A percentile compares a stretch with the other conserved stretches of the same genome.
Evolutionary conservation across 2,888 invertebrate genomes (phyloP).

Genomic region (Noctua janthe): DNA sequence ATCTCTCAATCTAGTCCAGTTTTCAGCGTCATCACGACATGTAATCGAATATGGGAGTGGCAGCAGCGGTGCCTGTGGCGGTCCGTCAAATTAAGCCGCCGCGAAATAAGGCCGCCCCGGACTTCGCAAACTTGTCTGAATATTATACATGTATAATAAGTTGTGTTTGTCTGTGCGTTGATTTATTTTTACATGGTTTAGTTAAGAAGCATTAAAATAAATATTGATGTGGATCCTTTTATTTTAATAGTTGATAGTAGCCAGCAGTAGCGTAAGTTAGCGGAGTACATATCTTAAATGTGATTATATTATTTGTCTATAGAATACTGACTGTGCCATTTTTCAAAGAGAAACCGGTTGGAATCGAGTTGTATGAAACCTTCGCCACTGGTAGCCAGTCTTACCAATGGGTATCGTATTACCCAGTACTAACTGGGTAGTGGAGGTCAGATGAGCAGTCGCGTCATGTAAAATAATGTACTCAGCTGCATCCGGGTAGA

Average conservation of each 20-base stretch:
- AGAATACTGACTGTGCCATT: too few species aligned
- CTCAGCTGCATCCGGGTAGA: too few species aligned
- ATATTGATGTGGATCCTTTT: neutral
- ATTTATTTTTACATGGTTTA: neutral
- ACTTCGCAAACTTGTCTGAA: slow-evolving; percentile 29
- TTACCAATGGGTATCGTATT: too few species aligned
- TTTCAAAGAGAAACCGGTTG: too few species aligned
- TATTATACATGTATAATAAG: slow-evolving; percentile 9
- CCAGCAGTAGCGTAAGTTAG: too few species aligned
- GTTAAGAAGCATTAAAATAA: neutral
- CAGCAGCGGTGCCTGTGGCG: slow-evolving; percentile 57
- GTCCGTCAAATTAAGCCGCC: slow-evolving; percentile 79
- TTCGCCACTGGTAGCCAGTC: too few species aligned
- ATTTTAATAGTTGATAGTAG: neutral
- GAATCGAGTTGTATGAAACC: too few species aligned
- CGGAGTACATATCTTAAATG: too few species aligned
- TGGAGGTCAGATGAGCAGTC: too few species aligned
- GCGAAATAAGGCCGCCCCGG: slow-evolving; percentile 70
- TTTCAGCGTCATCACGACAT: slow-evolving; percentile 41
- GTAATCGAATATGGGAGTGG: slow-evolving; percentile 68
- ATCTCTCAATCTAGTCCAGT: slow-evolving; percentile 43
- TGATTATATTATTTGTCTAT: too few species aligned
- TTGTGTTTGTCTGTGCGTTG: slow-evolving; percentile 13
- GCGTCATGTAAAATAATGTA: too few species aligned
- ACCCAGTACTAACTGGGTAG: too few species aligned